Base-by-base conservation (phyloP, 2,888 invertebrate species). In the Apamea monoglypha region DNA sequence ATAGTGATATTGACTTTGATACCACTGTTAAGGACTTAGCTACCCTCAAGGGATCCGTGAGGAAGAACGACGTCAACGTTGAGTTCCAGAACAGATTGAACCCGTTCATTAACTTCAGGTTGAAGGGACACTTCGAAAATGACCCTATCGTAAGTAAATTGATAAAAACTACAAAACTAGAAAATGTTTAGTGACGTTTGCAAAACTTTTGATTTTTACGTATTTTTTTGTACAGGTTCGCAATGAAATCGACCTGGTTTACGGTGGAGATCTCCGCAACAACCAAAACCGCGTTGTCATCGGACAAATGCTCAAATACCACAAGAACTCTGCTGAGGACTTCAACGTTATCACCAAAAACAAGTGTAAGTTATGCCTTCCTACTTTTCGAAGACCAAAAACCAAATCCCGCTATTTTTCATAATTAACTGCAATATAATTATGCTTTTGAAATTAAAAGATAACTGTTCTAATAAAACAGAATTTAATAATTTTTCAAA, bases 31-130 rank as follows among this genome's bases (percentile, higher is more conserved):
- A 93, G 83, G 94, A 97, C 71, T 94, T 95, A 4, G 73, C 97
- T 14, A 95, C 97, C 63, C 91, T 97, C 21, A 96, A 97, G 68
- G 96, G 96, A 1, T 94, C 95, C n/a, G 77, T 95, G 1, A 96
- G 95, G n/a, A 93, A 94, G 3, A 90, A 93, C 2, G 95, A 97
- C 56, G 91, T 97, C 29, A 96, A 95, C 59, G 81, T 97, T 0
- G 96, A 97, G 82, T 96, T 98, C 81, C 94, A 96, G 81, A 98
- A 98, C 85, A 97, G 97, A 1, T 93, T 97, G 72, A 97, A 98
- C 88, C 98, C 97, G 0, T 95, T 96, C 68, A 91, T 97, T 66
- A 98, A 98, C 88, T 97, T 98, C 92, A 97, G 97, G 76, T 50
- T 98, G 7, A 96, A 97, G 61, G 98, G 97, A 88, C 97, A 97